Conservation (phyloP, 35 echinoderm and acorn worm species). For the Apostichopus californicus region DNA sequence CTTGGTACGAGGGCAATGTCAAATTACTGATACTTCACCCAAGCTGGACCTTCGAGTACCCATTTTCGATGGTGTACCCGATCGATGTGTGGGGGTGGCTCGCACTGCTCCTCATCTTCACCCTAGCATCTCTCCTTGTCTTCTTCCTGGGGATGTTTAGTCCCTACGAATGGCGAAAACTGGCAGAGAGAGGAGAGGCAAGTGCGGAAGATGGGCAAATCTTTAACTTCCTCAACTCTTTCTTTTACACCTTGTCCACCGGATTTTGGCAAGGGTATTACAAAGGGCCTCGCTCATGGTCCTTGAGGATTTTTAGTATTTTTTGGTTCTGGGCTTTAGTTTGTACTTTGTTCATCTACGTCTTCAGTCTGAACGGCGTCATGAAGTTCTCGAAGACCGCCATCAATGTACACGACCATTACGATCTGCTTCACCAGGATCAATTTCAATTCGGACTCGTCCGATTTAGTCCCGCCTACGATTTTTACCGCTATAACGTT, state of each 20-base stretch:
- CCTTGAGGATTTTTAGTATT: constrained; percentile 55
- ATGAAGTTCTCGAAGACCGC: constrained; percentile 67
- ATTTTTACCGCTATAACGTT: constrained; percentile 75
- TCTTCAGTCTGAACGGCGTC: constrained; percentile 69
- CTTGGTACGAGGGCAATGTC: constrained; percentile 60
- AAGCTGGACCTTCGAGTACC: constrained; percentile 68
- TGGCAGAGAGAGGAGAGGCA: constrained; percentile 53
- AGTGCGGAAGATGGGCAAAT: constrained; percentile 54
- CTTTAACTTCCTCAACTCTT: constrained; percentile 70
- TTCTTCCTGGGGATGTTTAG: constrained; percentile 61
- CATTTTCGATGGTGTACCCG: constrained; percentile 69
- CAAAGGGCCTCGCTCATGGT: constrained; percentile 59
- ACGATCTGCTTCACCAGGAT: constrained; percentile 70
- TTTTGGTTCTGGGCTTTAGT: constrained; percentile 76
- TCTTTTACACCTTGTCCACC: constrained; percentile 54
- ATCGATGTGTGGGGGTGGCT: constrained; percentile 71
- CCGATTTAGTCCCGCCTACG: constrained; percentile 71
- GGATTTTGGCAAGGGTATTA: constrained; percentile 72
- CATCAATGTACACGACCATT: constrained; percentile 37
- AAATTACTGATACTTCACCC: constrained; percentile 73
- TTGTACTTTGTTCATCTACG: constrained; percentile 71
- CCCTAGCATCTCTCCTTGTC: constrained; percentile 54
- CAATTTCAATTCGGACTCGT: constrained; percentile 75
- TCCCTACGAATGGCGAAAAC: constrained; percentile 70
- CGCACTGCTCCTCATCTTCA: constrained; percentile 63